Evolutionary conservation across 2,113 vertebrate genomes (phyloP), one percentile per base, ranked within the genome.

Genomic region (Phylloscopus trochiloides): DNA sequence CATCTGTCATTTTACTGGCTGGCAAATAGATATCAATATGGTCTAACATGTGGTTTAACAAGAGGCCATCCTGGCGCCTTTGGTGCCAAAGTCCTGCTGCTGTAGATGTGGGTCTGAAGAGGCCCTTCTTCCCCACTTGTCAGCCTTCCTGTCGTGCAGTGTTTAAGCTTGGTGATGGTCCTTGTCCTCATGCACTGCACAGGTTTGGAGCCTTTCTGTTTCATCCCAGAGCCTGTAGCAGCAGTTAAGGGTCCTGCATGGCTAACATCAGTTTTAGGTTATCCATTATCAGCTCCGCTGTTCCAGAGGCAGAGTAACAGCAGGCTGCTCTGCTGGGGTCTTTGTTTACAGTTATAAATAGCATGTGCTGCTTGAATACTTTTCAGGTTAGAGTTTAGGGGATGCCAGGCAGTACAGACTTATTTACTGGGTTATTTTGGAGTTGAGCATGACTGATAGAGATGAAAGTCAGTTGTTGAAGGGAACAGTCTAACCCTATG

Each of bases 181-280:
- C 16, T 91, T 0, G 1, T 48, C 22, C 34, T 31, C 26, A 15
- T 1, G 10, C 3, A 11, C 31, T n/a, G 12, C 51, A 28, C 17
- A 40, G 28, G 19, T 31, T 45, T 62, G n/a, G 50, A 55, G 40
- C 25, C 18, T 71, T 79, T 66, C 25, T 70, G 11, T 52, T 70
- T 62, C 21, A 12, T 59, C 42, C 61, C 2, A 0, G 31, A 76
- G 54, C 31, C 66, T n/a, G 42, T n/a, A 21, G 50, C 36, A 63
- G 38, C 2, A 5, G 11, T 22, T 61, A 31, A 22, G 9, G 9
- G 34, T 88, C 32, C 81, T n/a, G 17, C 17, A 21, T 4, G 2
- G 21, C 55, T 50, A 11, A 50, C 29, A 10, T 15, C 19, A 59
- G 15, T 17, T 80, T 52, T 54, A 28, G 6, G 55, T 70, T 72